A percentile compares a stretch with the other conserved stretches of the same genome.
phyloP scores from a whole-genome alignment of 2,113 vertebrate genomes.

The Rattus norvegicus region DNA sequence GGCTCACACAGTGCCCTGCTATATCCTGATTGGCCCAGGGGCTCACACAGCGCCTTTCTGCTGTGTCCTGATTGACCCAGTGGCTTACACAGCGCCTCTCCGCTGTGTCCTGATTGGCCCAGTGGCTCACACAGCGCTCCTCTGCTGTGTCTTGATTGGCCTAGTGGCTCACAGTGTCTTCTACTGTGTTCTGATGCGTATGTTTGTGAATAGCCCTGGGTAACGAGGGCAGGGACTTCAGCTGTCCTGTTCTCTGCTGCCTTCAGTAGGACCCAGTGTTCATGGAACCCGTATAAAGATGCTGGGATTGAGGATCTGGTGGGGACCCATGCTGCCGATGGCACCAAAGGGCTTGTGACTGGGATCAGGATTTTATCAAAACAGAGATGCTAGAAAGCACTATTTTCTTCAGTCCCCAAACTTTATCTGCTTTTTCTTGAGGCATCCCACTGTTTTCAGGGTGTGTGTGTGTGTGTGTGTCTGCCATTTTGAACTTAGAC shows the following conservation, averaged over 20 bases:
- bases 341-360: background rate
- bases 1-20: background rate
- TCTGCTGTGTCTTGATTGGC: too few relatives aligned
- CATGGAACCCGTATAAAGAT: accelerated
- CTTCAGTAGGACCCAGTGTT: background rate
- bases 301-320: background rate
- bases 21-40: too few relatives aligned
- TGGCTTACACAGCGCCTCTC: background rate
- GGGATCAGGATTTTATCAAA: background rate
- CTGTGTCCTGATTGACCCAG: too few relatives aligned
- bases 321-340: background rate
- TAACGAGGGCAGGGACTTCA: background rate
- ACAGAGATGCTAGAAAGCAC: background rate
- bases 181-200: background rate
- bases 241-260: background rate
- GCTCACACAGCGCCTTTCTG: background rate
- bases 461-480: background rate
- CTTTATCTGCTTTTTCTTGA: background rate
- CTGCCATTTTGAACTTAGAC: background rate
- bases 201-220: background rate
- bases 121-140: background rate
- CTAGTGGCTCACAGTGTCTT: background rate
- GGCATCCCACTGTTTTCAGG: background rate
- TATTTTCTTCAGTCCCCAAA: background rate
- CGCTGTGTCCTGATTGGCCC: too few relatives aligned